These are phyloP conservation scores for Clarias laeviceps DNA, from an alignment of 2,797 vertebrate genomes.

Conservation along the genomic window DNA sequence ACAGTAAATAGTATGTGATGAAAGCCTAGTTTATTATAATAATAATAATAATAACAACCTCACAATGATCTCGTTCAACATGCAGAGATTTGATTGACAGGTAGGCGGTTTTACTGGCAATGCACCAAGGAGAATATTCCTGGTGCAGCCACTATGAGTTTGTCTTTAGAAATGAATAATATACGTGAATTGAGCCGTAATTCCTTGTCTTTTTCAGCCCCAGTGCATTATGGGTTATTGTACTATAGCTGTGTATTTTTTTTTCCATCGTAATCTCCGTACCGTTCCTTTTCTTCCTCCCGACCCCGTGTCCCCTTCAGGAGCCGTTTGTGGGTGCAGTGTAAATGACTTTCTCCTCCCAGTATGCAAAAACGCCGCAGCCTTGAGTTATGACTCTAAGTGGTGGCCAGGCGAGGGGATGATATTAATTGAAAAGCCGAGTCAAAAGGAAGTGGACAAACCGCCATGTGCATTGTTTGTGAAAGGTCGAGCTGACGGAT, in stretches of 20 bases:
- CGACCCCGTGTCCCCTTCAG: slow-evolving; percentile 44
- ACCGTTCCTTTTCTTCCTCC: not conserved
- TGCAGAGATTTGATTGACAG: slow-evolving; percentile 41
- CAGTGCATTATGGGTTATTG: not conserved
- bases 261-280: not conserved
- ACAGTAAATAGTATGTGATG: not conserved
- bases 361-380: slow-evolving; percentile 58
- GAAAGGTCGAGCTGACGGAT: slow-evolving; percentile 76
- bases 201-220: not conserved
- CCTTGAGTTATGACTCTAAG: slow-evolving; percentile 69
- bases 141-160: slow-evolving; percentile 30
- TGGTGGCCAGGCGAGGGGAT: slow-evolving; percentile 53
- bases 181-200: not conserved
- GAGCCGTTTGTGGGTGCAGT: slow-evolving; percentile 59
- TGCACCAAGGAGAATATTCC: slow-evolving; percentile 50
- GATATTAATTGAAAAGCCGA: slow-evolving; percentile 73
- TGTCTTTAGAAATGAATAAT: not conserved
- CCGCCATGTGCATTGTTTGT: slow-evolving; percentile 65
- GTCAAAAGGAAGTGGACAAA: slow-evolving; percentile 74
- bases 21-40: slow-evolving; percentile 9
- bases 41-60: not conserved
- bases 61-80: slow-evolving; percentile 64
- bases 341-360: slow-evolving; percentile 60
- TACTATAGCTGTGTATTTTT: not conserved
- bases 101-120: slow-evolving; percentile 20